These are phyloP conservation scores for Myopa tessellatipennis DNA, from an alignment of 2,888 invertebrate genomes.

Conservation along the genomic window DNA sequence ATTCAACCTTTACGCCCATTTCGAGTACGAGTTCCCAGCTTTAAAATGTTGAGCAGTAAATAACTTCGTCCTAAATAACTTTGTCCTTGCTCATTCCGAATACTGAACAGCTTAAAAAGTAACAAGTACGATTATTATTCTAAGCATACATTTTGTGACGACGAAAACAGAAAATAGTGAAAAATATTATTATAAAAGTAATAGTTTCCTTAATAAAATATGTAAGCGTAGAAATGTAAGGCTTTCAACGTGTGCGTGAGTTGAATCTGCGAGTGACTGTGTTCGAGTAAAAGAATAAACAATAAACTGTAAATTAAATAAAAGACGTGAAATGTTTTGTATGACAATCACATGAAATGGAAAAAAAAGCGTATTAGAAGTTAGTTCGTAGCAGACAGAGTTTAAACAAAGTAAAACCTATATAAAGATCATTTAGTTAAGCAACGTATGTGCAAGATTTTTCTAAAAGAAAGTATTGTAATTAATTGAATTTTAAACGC, in stretches of 20 bases:
- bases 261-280: not conserved
- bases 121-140: not conserved
- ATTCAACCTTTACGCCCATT: no score
- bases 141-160: not conserved
- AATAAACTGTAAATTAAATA: conserved; percentile 62
- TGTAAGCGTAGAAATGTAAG: conserved; percentile 35
- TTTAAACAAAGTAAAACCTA: conserved; percentile 40
- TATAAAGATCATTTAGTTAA: conserved; percentile 37
- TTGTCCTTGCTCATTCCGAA: no score
- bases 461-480: conserved; percentile 34
- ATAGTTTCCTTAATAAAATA: conserved; percentile 34
- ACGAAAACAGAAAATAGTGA: not conserved
- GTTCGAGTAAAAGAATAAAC: conserved; percentile 28
- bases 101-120: no score
- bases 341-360: conserved; percentile 68
- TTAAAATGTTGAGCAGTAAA: no score
- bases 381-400: conserved; percentile 35
- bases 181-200: conserved; percentile 16
- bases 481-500: conserved; percentile 38
- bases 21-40: no score
- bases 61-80: no score
- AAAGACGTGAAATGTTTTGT: conserved; percentile 69
- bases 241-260: not conserved
- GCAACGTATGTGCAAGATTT: conserved; percentile 34
- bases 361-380: conserved; percentile 45